Conservation (phyloP, 2,888 invertebrate species). For the Litoditis marina region DNA sequence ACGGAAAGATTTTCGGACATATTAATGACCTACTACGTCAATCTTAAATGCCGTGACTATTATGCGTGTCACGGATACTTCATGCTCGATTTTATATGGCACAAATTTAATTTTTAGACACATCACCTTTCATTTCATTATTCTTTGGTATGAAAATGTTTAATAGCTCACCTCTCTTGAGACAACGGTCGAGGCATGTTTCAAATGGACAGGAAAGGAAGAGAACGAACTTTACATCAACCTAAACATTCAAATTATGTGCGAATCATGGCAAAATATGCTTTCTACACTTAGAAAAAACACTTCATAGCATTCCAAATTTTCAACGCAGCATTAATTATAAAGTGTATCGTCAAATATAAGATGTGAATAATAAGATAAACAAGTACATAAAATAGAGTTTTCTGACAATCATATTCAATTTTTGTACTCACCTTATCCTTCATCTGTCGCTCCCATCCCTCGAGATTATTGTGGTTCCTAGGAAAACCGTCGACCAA, state of each 20-base stretch:
- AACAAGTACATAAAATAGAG: no score
- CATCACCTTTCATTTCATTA: no score
- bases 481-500: conserved; percentile 97
- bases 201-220: conserved; percentile 84
- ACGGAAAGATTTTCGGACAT: no score
- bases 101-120: no score
- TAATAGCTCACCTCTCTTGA: conserved; percentile 71
- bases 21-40: no score
- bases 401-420: no score
- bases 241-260: conserved; percentile 25
- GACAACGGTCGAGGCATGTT: conserved; percentile 80
- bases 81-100: no score
- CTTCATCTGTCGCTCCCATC: conserved; percentile 82
- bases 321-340: no score
- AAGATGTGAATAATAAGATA: no score
- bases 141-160: conserved; percentile 60
- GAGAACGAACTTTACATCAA: conserved; percentile 77
- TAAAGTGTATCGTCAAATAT: no score
- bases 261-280: background rate
- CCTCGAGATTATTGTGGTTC: conserved; percentile 90
- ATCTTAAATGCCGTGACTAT: background rate
- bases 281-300: background rate
- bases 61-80: background rate
- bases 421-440: conserved; percentile 72
- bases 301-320: background rate